A percentile compares a stretch with the other conserved stretches of the same genome.
Evolutionary conservation across 1,140 invertebrate species (phyloP).

Genomic region (Drepana arcuata): DNA sequence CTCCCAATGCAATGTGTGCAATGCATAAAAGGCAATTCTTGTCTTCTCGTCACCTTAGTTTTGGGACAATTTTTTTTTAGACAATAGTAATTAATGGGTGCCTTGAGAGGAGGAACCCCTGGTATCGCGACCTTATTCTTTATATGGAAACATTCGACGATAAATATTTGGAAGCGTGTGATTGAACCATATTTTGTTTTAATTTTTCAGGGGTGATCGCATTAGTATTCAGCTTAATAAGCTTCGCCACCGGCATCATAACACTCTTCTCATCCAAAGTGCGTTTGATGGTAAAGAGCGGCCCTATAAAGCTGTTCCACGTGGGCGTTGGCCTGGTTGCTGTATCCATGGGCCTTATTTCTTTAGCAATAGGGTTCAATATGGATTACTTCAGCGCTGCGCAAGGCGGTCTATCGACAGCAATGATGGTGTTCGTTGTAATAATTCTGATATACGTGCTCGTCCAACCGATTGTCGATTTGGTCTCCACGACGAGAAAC

Average conservation of each 20-base stretch:
- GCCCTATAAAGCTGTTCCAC: conserved; percentile 53
- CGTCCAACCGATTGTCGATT: conserved; percentile 45
- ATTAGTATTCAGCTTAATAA: conserved; percentile 45
- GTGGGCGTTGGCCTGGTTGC: conserved; percentile 48
- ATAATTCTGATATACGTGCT: conserved; percentile 50
- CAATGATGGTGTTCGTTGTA: conserved; percentile 41
- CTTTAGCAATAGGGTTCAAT: conserved; percentile 50
- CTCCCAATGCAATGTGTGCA: no score
- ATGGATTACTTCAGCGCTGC: conserved; percentile 39
- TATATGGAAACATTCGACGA: no score
- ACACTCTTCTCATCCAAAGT: conserved; percentile 61
- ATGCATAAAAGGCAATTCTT: no score
- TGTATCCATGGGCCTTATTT: conserved; percentile 49
- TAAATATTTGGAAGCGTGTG: no score
- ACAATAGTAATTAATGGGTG: no score
- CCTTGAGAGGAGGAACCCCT: no score
- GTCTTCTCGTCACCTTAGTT: no score
- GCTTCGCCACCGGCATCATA: conserved; percentile 49
- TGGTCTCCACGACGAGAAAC: conserved; percentile 38
- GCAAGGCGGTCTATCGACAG: conserved; percentile 33
- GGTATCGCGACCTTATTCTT: no score
- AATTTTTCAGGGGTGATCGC: conserved; percentile 57
- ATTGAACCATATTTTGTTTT: conserved; percentile 10
- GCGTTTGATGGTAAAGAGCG: conserved; percentile 41
- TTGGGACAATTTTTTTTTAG: no score